phyloP scores from a whole-genome alignment of 2,888 invertebrate species.

The Mesodorylaimus sp. region DNA sequence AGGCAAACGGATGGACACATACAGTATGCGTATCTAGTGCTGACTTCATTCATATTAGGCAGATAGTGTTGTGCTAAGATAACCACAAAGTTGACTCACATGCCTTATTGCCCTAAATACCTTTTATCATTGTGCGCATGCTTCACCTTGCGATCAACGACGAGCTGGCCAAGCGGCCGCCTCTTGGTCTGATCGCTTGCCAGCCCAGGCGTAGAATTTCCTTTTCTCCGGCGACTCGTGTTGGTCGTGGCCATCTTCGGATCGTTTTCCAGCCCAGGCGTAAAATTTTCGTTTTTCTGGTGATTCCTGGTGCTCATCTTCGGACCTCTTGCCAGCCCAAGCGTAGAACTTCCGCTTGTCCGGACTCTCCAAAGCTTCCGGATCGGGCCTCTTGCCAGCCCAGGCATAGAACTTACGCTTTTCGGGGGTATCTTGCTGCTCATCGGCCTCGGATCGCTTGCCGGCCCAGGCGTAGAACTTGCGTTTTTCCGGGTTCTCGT shows the following conservation, averaged over 20 bases:
- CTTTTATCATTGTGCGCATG: too few relatives aligned
- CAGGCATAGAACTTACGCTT: constrained; percentile 9
- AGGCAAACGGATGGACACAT: too few relatives aligned
- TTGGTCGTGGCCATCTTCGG: neutral
- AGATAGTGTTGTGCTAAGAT: too few relatives aligned
- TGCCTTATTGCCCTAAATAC: too few relatives aligned
- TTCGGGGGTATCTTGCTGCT: neutral
- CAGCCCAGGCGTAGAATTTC: constrained; percentile 10
- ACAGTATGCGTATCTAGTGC: too few relatives aligned
- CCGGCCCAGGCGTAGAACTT: constrained; percentile 10
- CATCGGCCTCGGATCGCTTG: constrained; percentile 5
- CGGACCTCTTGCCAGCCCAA: too few relatives aligned
- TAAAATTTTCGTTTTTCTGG: neutral
- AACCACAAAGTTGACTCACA: too few relatives aligned
- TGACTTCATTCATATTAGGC: too few relatives aligned
- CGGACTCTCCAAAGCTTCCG: neutral
- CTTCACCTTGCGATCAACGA: too few relatives aligned
- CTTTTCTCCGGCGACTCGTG: constrained; percentile 3
- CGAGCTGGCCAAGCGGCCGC: too few relatives aligned
- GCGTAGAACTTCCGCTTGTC: neutral
- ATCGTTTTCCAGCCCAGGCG: too few relatives aligned
- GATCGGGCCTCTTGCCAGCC: constrained; percentile 4
- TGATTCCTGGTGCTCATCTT: too few relatives aligned
- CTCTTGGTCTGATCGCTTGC: constrained; percentile 3
- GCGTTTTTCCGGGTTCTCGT: constrained; percentile 4